phyloP scores from a whole-genome alignment of 2,113 vertebrate genomes.

The Platysternon megacephalum region DNA sequence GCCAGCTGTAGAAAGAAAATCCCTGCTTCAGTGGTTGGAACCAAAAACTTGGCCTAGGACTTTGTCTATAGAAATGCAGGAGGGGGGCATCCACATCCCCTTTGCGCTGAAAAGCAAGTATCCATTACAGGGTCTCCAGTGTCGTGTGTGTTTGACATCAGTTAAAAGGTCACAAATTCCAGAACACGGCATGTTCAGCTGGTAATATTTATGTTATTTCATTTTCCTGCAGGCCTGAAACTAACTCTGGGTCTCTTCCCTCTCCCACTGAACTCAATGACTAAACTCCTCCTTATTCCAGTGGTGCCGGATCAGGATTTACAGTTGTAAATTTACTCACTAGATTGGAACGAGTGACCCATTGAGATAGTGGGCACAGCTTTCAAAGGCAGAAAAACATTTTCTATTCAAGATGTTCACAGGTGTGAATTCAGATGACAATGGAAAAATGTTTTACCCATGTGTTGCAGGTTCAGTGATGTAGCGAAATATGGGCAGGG shows the following conservation, averaged over 20 bases:
- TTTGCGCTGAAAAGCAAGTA: conserved; percentile 48
- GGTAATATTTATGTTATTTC: conserved; percentile 25
- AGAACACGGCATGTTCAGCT: not conserved
- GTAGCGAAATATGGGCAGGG: conserved; percentile 50
- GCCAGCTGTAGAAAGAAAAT: conserved; percentile 63
- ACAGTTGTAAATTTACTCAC: conserved; percentile 45
- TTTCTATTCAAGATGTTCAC: conserved; percentile 45
- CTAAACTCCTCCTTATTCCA: conserved; percentile 38
- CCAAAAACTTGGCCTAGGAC: not conserved
- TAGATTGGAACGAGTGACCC: conserved; percentile 60
- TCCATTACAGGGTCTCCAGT: conserved; percentile 41
- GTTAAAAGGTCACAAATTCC: conserved; percentile 53
- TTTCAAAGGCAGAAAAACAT: conserved; percentile 38
- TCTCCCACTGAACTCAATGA: conserved; percentile 28
- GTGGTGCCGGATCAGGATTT: not conserved
- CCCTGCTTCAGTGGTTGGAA: conserved; percentile 33
- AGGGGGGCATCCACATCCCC: not conserved
- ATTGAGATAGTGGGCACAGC: not conserved
- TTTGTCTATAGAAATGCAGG: conserved; percentile 38
- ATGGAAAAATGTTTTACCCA: conserved; percentile 23
- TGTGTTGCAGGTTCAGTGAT: conserved; percentile 40
- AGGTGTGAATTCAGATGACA: conserved; percentile 53
- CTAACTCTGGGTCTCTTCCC: conserved; percentile 23
- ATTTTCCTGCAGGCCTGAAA: conserved; percentile 20
- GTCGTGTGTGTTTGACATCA: conserved; percentile 19